Evolutionary conservation across 2,888 invertebrate genomes (phyloP).

Genomic region (Emmelina monodactyla): DNA sequence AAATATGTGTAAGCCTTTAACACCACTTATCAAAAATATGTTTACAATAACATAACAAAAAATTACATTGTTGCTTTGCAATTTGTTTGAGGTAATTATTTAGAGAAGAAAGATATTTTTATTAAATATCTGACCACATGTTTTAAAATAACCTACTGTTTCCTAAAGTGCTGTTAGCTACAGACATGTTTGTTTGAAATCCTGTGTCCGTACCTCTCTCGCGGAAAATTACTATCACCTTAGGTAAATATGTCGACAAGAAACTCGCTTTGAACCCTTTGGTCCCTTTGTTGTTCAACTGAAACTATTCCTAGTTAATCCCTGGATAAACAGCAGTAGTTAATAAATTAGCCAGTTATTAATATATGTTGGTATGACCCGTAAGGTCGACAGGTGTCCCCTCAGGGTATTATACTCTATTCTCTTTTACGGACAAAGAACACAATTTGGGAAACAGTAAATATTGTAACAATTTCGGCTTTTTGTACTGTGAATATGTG

Average conservation of each 20-base stretch:
- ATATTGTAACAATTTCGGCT: slow-evolving; percentile 48
- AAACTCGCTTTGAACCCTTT: slow-evolving; percentile 66
- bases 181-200: slow-evolving; percentile 26
- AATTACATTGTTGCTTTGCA: too few relatives aligned
- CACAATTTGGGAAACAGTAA: slow-evolving; percentile 50
- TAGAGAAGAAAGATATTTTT: too few relatives aligned
- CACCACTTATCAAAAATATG: too few relatives aligned
- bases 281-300: slow-evolving; percentile 63
- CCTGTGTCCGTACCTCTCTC: slow-evolving; percentile 54
- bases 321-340: slow-evolving; percentile 63
- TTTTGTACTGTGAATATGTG: slow-evolving; percentile 40
- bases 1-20: too few relatives aligned
- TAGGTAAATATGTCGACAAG: slow-evolving; percentile 66
- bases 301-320: slow-evolving; percentile 63
- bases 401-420: slow-evolving; percentile 35
- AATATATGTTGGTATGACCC: slow-evolving; percentile 59
- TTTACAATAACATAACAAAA: too few relatives aligned
- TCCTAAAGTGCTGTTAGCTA: not conserved
- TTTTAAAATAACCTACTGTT: slow-evolving; percentile 1
- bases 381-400: slow-evolving; percentile 42
- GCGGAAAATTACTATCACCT: slow-evolving; percentile 66
- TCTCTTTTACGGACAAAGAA: slow-evolving; percentile 51
- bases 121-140: too few relatives aligned
- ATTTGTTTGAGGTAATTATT: too few relatives aligned
- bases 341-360: slow-evolving; percentile 66